Conservation (phyloP, 2,797 vertebrate species). For the Picus viridis region DNA sequence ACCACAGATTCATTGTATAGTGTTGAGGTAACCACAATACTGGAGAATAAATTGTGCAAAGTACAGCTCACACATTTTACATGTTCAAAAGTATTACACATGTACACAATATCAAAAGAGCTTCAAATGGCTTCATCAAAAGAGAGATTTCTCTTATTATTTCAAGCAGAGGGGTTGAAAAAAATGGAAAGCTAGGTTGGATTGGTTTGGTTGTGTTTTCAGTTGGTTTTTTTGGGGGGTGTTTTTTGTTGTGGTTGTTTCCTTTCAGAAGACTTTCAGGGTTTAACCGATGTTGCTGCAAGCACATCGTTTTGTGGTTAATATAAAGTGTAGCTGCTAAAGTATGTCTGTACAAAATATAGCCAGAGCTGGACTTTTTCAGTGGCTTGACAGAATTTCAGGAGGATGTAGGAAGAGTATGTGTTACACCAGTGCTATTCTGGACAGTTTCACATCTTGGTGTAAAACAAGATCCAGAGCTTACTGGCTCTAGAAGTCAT, state of each 20-base stretch:
- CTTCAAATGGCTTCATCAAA: neutral
- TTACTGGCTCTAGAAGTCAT: neutral
- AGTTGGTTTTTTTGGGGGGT: neutral
- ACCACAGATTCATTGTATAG: constrained; percentile 91
- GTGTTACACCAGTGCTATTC: neutral
- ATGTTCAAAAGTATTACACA: neutral
- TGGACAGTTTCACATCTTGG: neutral
- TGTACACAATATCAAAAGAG: accelerated
- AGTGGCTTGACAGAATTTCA: neutral
- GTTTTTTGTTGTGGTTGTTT: neutral
- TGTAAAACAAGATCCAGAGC: neutral
- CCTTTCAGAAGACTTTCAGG: neutral
- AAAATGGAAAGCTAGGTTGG: neutral
- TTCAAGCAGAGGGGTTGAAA: neutral
- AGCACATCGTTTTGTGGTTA: neutral
- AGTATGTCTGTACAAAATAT: neutral
- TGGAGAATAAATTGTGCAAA: neutral
- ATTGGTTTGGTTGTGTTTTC: neutral
- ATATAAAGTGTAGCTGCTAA: neutral
- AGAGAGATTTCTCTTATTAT: neutral
- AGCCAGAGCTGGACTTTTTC: neutral
- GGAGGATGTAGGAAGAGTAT: neutral
- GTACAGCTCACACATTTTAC: neutral
- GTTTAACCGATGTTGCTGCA: neutral
- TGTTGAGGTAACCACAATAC: constrained; percentile 84